Conservation (phyloP, 2,797 vertebrate genomes). For the Pitangus sulphuratus region DNA sequence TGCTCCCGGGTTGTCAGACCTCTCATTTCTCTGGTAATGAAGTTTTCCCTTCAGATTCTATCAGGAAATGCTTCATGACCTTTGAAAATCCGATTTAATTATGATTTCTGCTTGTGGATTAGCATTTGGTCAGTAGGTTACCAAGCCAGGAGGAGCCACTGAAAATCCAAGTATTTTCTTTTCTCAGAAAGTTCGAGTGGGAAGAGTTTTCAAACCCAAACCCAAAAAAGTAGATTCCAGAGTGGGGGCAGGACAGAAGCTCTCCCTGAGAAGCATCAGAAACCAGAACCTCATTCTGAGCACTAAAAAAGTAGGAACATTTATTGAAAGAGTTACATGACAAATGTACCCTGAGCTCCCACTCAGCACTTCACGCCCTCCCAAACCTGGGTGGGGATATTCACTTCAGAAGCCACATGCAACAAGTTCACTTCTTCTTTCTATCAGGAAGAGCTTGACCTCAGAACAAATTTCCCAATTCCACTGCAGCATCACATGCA, state of each 20-base stretch:
- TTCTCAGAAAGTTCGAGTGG: not conserved
- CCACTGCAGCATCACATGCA: not conserved
- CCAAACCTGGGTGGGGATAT: accelerated
- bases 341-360: not conserved
- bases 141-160: not conserved
- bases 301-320: not conserved
- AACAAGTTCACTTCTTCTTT: not conserved
- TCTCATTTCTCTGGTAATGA: not conserved
- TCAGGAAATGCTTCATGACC: not conserved
- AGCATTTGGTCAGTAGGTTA: not conserved
- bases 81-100: not conserved
- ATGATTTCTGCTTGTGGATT: not conserved
- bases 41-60: not conserved
- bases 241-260: not conserved
- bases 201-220: not conserved
- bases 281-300: not conserved
- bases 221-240: not conserved
- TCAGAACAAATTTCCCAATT: not conserved
- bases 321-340: conserved; percentile 17
- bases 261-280: not conserved
- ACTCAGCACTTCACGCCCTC: not conserved
- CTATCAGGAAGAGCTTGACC: not conserved
- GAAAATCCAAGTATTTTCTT: not conserved
- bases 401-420: not conserved
- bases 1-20: not conserved